Evolutionary conservation across 2,797 vertebrate genomes (phyloP).

Genomic region (Sebastes oblongus): DNA sequence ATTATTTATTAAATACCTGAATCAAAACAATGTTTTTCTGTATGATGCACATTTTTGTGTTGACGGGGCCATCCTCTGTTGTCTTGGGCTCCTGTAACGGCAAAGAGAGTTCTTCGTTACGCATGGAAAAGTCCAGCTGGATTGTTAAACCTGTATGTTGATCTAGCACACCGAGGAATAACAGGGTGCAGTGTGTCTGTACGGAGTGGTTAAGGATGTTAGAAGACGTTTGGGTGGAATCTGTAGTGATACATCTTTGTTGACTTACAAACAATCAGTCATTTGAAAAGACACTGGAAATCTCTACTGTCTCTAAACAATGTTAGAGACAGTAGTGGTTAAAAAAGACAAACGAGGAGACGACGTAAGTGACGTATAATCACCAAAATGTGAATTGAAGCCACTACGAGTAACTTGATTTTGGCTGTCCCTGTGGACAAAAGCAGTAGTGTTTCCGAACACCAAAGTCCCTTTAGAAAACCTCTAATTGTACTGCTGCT

Average conservation of each 20-base stretch:
- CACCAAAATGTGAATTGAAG: too few relatives aligned
- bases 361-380: too few relatives aligned
- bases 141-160: constrained; percentile 5
- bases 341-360: neutral
- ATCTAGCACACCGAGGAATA: neutral
- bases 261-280: neutral
- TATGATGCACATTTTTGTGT: constrained; percentile 10
- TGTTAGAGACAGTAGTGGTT: neutral
- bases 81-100: neutral
- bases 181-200: neutral
- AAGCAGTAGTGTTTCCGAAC: too few relatives aligned
- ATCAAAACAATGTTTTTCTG: neutral
- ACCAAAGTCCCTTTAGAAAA: too few relatives aligned
- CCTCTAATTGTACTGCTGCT: too few relatives aligned
- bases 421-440: too few relatives aligned
- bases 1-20: constrained; percentile 41
- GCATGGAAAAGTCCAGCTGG: constrained; percentile 24
- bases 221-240: neutral
- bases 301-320: neutral
- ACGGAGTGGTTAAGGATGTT: neutral
- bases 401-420: too few relatives aligned
- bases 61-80: neutral
- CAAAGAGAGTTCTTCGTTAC: constrained; percentile 7
- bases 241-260: neutral
- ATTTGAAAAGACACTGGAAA: neutral